phyloP scores from a whole-genome alignment of 2,797 vertebrate genomes.

The Peromyscus melanophrys region DNA sequence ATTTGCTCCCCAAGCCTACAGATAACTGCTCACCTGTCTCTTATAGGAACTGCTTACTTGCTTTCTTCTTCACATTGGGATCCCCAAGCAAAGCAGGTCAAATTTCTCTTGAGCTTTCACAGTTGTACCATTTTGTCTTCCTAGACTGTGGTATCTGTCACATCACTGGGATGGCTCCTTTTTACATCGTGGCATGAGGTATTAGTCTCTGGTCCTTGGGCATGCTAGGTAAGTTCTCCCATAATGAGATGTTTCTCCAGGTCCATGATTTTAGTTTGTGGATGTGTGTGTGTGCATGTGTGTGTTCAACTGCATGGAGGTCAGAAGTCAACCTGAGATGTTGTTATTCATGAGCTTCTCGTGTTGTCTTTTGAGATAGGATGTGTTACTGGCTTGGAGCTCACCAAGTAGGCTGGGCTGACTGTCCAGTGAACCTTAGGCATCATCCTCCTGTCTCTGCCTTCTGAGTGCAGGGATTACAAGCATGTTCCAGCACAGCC shows the following conservation, averaged over 20 bases:
- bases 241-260: not conserved
- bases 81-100: not conserved
- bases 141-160: not conserved
- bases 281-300: no score
- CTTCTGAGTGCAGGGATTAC: not conserved
- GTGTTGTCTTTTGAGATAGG: not conserved
- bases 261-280: not conserved
- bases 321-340: not conserved
- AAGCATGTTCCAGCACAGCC: not conserved
- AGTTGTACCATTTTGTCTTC: not conserved
- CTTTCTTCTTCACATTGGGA: not conserved
- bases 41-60: not conserved
- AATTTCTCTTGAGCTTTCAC: not conserved
- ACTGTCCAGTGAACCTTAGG: not conserved
- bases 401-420: not conserved
- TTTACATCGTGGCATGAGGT: not conserved
- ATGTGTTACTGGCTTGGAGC: not conserved
- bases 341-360: not conserved
- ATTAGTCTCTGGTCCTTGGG: not conserved
- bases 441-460: not conserved
- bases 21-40: not conserved
- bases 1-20: not conserved
- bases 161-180: not conserved
- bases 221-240: not conserved
- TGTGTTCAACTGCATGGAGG: not conserved